These are phyloP conservation scores for Tetramorium bicarinatum DNA, from an alignment of 2,888 invertebrate genomes.

Conservation along the genomic window DNA sequence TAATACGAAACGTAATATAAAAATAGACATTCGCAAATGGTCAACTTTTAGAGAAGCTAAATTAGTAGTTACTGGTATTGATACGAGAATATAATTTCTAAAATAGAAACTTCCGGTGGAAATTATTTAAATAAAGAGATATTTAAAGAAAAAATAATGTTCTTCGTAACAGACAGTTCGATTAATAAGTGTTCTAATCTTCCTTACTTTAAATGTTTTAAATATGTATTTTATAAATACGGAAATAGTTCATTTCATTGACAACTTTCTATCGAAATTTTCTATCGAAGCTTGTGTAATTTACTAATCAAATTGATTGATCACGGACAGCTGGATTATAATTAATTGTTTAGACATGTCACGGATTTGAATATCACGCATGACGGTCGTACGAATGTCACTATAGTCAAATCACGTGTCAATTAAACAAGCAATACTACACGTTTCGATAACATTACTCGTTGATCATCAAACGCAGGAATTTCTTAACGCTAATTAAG, in stretches of 20 bases:
- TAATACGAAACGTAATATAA: too few relatives aligned
- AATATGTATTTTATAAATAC: neutral
- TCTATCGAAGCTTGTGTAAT: conserved; percentile 4
- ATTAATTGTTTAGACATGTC: conserved; percentile 43
- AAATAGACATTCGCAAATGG: neutral
- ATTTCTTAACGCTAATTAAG: conserved; percentile 17
- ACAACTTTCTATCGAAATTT: conserved; percentile 6
- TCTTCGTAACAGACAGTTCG: neutral
- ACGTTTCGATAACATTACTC: conserved; percentile 14
- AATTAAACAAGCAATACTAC: conserved; percentile 47
- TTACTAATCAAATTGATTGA: conserved; percentile 20
- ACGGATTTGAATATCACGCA: conserved; percentile 7
- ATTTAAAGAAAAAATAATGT: neutral
- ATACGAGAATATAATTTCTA: neutral
- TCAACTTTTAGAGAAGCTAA: neutral
- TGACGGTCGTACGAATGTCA: neutral
- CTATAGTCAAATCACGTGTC: conserved; percentile 31
- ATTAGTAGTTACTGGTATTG: neutral
- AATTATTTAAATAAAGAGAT: neutral
- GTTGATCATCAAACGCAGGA: conserved; percentile 16
- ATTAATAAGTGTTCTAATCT: neutral
- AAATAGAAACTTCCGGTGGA: neutral
- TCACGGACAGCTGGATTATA: conserved; percentile 29
- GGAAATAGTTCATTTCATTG: neutral
- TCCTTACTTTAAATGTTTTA: neutral